These are phyloP conservation scores for Mustela erminea DNA, from an alignment of 2,797 vertebrate species.

Conservation along the genomic window DNA sequence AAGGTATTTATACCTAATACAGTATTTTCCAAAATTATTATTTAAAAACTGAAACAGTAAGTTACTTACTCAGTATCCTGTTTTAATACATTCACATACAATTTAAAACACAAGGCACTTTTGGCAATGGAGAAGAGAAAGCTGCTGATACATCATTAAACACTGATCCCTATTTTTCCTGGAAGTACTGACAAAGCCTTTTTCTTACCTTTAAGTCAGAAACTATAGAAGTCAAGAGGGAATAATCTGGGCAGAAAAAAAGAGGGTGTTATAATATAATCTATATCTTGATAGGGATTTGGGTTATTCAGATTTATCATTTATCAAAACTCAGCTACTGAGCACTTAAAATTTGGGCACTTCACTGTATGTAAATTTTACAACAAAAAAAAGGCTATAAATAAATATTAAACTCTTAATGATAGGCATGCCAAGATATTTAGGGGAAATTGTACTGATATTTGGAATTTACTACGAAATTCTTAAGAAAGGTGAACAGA, in stretches of 20 bases:
- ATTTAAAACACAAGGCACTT: slow-evolving; percentile 50
- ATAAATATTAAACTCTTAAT: slow-evolving; percentile 47
- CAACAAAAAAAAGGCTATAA: slow-evolving; percentile 18
- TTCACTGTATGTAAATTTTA: slow-evolving; percentile 4
- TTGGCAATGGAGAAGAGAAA: not conserved
- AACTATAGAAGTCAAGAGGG: slow-evolving; percentile 43
- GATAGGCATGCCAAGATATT: not conserved
- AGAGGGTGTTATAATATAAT: not conserved
- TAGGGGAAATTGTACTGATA: not conserved
- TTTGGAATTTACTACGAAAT: slow-evolving; percentile 4
- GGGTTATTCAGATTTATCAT: slow-evolving; percentile 19
- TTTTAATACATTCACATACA: slow-evolving; percentile 62
- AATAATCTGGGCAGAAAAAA: slow-evolving; percentile 43
- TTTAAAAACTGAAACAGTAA: slow-evolving; percentile 50
- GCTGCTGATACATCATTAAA: not conserved
- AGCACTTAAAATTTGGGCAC: slow-evolving; percentile 18
- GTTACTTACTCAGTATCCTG: not conserved
- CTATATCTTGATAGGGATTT: not conserved
- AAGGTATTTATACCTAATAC: not conserved
- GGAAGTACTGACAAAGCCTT: slow-evolving; percentile 5
- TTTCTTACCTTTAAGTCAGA: slow-evolving; percentile 62
- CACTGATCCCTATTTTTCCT: not conserved
- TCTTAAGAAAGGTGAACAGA: not conserved
- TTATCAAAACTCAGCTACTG: slow-evolving; percentile 43
- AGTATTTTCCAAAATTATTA: slow-evolving; percentile 45